Evolutionary conservation across 2,113 vertebrate genomes (phyloP).

Genomic region (Chaetops frenatus): DNA sequence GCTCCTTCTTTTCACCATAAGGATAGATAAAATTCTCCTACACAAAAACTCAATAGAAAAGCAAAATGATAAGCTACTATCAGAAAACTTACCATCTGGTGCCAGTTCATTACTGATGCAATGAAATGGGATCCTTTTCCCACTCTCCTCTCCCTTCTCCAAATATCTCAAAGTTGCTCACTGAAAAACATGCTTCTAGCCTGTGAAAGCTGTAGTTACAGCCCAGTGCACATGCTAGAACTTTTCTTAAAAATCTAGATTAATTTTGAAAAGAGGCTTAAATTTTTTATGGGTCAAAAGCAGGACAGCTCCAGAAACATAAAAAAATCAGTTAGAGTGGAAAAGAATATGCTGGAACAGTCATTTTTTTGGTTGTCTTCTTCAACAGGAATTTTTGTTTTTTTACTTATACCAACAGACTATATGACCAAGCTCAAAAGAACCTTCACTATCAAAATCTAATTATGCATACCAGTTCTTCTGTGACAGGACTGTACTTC

Average conservation of each 20-base stretch:
- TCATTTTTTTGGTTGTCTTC: neutral
- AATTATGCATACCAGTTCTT: neutral
- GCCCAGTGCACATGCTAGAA: neutral
- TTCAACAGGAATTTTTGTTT: neutral
- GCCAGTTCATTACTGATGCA: neutral
- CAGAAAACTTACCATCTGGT: neutral
- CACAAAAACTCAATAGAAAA: neutral
- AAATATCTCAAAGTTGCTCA: neutral
- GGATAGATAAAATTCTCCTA: neutral
- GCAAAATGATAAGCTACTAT: neutral
- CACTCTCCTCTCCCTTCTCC: neutral
- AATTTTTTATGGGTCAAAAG: neutral
- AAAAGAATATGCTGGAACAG: neutral
- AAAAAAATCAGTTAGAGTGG: neutral
- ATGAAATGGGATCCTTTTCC: neutral
- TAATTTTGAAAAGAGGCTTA: neutral
- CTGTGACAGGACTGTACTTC: neutral
- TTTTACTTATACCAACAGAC: neutral
- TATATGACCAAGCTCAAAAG: neutral
- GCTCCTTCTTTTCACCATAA: neutral
- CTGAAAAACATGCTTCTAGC: neutral
- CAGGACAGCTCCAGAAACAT: neutral
- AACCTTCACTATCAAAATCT: neutral
- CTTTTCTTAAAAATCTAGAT: neutral
- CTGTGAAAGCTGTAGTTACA: neutral